phyloP scores from a whole-genome alignment of 2,797 vertebrate genomes.

The Onychomys leucogaster region DNA sequence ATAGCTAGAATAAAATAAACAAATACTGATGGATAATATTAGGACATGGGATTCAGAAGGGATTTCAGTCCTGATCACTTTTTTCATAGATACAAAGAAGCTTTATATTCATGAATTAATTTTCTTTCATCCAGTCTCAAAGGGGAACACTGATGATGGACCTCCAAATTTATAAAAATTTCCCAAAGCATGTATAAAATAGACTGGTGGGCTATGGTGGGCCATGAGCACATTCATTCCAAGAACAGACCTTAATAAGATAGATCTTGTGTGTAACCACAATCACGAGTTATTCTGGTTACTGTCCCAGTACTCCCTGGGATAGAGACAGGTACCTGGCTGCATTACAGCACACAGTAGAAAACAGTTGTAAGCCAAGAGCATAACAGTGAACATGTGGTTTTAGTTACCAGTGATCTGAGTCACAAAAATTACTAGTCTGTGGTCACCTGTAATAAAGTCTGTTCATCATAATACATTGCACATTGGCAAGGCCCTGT shows the following conservation, averaged over 20 bases:
- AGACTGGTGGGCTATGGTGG: neutral
- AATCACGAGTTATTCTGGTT: neutral
- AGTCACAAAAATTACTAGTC: neutral
- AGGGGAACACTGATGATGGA: neutral
- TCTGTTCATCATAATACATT: neutral
- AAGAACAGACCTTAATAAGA: neutral
- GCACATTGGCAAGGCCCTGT: neutral
- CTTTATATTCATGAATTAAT: neutral
- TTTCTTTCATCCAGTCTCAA: neutral
- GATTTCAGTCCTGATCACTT: no score
- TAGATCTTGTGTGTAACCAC: neutral
- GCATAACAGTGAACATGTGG: neutral
- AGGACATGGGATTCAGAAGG: neutral
- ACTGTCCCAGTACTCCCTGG: neutral
- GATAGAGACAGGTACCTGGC: neutral
- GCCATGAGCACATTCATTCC: neutral
- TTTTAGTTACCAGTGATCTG: neutral
- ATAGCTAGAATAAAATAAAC: neutral
- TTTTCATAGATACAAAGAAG: neutral
- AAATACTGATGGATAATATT: neutral
- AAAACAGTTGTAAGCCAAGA: neutral
- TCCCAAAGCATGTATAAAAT: neutral
- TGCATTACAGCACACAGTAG: neutral
- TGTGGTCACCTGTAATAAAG: neutral
- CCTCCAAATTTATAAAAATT: neutral